phyloP scores from a whole-genome alignment of 2,888 invertebrate genomes.

The Heliconius cydno region DNA sequence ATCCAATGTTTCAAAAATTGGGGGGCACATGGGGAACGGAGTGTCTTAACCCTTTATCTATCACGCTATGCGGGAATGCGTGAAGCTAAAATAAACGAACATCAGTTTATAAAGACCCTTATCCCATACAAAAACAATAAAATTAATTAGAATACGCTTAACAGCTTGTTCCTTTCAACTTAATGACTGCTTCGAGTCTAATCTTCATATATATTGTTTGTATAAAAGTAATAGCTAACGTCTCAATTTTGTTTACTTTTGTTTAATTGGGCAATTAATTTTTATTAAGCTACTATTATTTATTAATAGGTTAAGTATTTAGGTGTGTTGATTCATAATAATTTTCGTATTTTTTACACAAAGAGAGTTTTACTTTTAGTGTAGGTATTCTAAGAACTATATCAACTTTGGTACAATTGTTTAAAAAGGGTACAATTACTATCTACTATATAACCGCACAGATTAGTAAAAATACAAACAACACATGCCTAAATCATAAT shows the following conservation, averaged over 20 bases:
- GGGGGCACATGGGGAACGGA: background rate
- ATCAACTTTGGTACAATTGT: background rate
- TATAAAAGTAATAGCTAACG: conserved; percentile 13
- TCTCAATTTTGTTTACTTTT: background rate
- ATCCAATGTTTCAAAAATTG: background rate
- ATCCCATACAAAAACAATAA: conserved; percentile 28
- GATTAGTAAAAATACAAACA: background rate
- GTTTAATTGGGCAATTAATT: background rate
- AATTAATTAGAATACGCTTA: conserved; percentile 34
- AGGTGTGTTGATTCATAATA: no score
- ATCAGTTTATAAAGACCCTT: conserved; percentile 18
- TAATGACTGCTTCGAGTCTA: conserved; percentile 23
- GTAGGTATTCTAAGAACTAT: background rate
- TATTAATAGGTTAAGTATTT: background rate
- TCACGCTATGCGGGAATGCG: background rate
- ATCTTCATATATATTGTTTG: conserved; percentile 1
- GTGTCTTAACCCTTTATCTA: background rate
- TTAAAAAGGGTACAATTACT: no score
- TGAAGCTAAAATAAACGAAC: background rate
- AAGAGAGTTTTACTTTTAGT: no score
- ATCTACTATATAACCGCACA: background rate
- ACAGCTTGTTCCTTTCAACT: conserved; percentile 31
- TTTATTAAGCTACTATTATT: background rate
- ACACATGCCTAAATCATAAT: background rate
- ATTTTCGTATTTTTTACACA: background rate